These are phyloP conservation scores for Brachypodius melanocephalos DNA, from an alignment of 2,113 vertebrate species.

Conservation along the genomic window DNA sequence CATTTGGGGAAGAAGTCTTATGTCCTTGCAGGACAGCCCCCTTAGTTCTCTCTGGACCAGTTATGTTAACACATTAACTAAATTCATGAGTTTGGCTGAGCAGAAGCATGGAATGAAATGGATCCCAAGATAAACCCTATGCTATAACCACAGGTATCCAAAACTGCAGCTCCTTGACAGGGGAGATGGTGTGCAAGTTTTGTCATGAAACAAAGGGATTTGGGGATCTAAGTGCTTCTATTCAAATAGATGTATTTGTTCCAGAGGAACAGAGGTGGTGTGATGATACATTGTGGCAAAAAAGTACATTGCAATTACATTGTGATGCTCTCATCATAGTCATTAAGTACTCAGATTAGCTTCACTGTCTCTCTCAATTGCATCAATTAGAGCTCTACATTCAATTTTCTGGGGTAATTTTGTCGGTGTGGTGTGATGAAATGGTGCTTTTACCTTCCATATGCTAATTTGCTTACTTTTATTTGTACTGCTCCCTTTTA, in stretches of 20 bases:
- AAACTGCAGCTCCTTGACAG: neutral
- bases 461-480: neutral
- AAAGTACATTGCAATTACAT: neutral
- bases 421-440: neutral
- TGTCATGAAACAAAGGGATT: neutral
- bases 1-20: neutral
- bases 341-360: neutral
- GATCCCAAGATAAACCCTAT: neutral
- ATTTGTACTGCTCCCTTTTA: neutral
- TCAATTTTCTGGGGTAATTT: constrained; percentile 1
- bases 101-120: fast-evolving
- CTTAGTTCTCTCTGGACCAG: neutral
- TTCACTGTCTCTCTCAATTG: neutral
- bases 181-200: neutral
- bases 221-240: neutral
- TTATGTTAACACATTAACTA: neutral
- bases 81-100: neutral
- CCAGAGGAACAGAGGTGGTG: neutral
- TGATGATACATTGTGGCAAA: neutral
- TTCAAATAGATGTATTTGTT: neutral
- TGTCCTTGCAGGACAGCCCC: neutral
- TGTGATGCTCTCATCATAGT: constrained; percentile 14
- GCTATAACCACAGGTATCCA: neutral
- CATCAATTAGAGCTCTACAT: constrained; percentile 6
- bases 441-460: neutral